Evolutionary conservation across 2,113 vertebrate genomes (phyloP).

Genomic region (Rhagologus leucostigma): DNA sequence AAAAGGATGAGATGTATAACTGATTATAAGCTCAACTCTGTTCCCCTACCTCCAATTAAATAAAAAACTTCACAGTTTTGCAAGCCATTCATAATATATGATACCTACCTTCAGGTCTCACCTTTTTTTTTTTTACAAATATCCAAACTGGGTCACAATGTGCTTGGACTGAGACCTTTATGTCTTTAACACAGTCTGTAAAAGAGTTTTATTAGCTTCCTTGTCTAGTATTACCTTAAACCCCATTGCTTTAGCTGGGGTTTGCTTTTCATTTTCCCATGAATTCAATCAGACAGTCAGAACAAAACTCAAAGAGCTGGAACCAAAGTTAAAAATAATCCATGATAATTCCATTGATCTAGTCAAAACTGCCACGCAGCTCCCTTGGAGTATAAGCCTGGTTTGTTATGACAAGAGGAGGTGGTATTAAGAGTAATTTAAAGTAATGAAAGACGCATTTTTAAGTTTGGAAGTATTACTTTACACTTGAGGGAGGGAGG

Average conservation of each 20-base stretch:
- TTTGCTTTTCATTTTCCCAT: background rate
- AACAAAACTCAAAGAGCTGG: background rate
- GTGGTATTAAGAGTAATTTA: background rate
- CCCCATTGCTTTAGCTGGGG: background rate
- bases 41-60: background rate
- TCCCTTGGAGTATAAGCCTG: background rate
- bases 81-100: background rate
- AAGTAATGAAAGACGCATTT: background rate
- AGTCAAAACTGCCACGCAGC: background rate
- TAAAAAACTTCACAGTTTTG: background rate
- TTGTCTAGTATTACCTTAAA: background rate
- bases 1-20: background rate
- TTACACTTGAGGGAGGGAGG: background rate
- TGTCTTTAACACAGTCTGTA: background rate
- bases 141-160: background rate
- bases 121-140: background rate
- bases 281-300: background rate
- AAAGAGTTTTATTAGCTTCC: background rate
- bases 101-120: background rate
- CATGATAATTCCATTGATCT: background rate
- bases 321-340: constrained; percentile 31
- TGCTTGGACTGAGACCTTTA: background rate
- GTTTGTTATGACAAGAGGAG: background rate
- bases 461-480: background rate
- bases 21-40: background rate